phyloP scores from a whole-genome alignment of 2,113 vertebrate species.

The Eulemur rufifrons region DNA sequence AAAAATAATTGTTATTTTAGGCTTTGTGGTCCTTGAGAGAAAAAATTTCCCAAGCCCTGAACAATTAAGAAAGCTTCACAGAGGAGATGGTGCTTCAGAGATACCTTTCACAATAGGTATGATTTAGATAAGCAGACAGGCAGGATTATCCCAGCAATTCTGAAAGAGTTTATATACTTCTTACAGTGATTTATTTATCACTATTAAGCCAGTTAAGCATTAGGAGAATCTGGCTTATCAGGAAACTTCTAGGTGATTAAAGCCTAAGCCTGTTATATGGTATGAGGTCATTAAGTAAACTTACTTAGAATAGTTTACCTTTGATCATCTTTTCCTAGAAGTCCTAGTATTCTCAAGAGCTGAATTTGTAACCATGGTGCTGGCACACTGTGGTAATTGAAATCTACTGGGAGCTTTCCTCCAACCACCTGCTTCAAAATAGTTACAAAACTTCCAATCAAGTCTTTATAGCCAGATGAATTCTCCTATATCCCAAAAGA shows the following conservation, averaged over 20 bases:
- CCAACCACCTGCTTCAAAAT: constrained; percentile 97
- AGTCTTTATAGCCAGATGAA: constrained; percentile 92
- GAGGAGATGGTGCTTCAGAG: not conserved
- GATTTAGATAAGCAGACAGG: not conserved
- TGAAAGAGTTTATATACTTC: not conserved
- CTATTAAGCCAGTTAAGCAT: not conserved
- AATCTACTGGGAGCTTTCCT: constrained; percentile 95
- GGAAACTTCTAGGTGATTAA: not conserved
- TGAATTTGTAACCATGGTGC: constrained; percentile 98
- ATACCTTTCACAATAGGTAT: not conserved
- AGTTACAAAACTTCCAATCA: constrained; percentile 93
- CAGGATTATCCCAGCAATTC: not conserved
- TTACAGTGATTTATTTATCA: not conserved
- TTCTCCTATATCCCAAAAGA: constrained; percentile 85
- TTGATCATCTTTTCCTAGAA: constrained; percentile 94
- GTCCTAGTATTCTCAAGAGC: constrained; percentile 93
- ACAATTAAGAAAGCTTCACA: not conserved
- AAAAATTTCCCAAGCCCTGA: not conserved
- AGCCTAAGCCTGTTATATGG: not conserved
- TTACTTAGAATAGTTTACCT: constrained; percentile 85
- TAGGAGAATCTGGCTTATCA: not conserved
- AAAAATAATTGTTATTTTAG: not conserved
- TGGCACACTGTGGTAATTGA: constrained; percentile 96
- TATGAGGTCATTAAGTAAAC: not conserved
- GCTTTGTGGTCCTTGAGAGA: not conserved